Evolutionary conservation across 2,113 vertebrate genomes (phyloP).

Genomic region (Poecilia latipinna): DNA sequence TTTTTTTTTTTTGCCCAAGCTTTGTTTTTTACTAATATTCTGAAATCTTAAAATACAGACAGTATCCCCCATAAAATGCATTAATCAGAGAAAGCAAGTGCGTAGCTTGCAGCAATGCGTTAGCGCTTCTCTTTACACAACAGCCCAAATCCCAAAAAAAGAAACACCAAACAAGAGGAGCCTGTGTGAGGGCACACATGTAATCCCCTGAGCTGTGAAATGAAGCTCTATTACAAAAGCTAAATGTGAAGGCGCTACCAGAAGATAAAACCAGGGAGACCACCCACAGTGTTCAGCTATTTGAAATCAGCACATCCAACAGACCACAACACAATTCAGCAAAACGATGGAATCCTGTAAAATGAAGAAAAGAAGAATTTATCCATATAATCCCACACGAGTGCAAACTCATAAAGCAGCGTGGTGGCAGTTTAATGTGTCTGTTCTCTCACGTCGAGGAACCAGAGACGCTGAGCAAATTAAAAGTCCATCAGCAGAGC

Average conservation of each 20-base stretch:
- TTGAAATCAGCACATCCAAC: conserved; percentile 32
- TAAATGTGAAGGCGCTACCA: conserved; percentile 18
- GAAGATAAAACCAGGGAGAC: conserved; percentile 39
- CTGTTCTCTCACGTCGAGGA: conserved; percentile 40
- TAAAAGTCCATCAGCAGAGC: conserved; percentile 59
- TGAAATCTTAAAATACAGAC: no score
- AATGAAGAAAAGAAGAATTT: conserved; percentile 18
- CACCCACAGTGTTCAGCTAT: conserved; percentile 37
- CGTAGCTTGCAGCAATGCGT: conserved; percentile 47
- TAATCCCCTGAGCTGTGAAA: conserved; percentile 37
- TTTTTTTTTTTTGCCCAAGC: no score
- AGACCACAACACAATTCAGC: conserved; percentile 31
- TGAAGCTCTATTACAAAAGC: conserved; percentile 30
- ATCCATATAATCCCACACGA: conserved; percentile 28
- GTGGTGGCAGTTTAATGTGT: conserved; percentile 36
- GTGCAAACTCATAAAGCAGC: conserved; percentile 35
- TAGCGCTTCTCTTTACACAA: conserved; percentile 35
- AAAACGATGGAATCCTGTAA: conserved; percentile 20
- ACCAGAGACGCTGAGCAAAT: conserved; percentile 53
- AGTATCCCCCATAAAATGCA: conserved; percentile 26
- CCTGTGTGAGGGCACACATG: conserved; percentile 5
- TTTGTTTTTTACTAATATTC: no score
- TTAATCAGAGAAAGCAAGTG: conserved; percentile 64
- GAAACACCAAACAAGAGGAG: conserved; percentile 22
- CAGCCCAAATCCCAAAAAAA: conserved; percentile 20